phyloP scores from a whole-genome alignment of 2,888 invertebrate genomes.

The Leptopilina myrica region DNA sequence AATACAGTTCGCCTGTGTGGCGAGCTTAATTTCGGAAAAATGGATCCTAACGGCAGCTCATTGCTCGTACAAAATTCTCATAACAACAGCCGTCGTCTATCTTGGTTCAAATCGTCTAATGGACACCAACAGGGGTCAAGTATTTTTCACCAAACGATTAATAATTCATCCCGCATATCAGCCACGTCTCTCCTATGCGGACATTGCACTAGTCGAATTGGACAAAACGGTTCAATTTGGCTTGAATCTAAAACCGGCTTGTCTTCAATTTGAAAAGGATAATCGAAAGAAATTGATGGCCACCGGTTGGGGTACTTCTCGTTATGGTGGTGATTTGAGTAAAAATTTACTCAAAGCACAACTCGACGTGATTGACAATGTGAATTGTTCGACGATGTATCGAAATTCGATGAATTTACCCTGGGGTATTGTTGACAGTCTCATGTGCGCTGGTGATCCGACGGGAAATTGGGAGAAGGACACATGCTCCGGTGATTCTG shows the following conservation, averaged over 20 bases:
- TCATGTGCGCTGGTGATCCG: constrained; percentile 41
- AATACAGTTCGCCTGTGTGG: constrained; percentile 2
- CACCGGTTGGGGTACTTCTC: not conserved
- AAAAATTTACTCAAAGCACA: not conserved
- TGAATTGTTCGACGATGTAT: constrained; percentile 16
- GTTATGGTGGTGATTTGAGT: not conserved
- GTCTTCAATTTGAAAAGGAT: not conserved
- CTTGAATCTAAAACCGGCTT: constrained; percentile 16
- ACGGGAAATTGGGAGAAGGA: constrained; percentile 35
- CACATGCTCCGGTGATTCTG: constrained; percentile 40
- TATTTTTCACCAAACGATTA: not conserved
- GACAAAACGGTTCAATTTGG: not conserved
- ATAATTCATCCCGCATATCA: constrained; percentile 12
- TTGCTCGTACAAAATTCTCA: not conserved
- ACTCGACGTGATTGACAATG: constrained; percentile 26
- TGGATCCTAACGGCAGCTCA: constrained; percentile 21
- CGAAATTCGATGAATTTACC: constrained; percentile 6
- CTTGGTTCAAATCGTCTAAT: not conserved
- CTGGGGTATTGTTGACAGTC: constrained; percentile 30
- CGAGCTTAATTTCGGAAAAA: constrained; percentile 20
- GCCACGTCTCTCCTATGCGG: not conserved
- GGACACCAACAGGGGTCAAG: not conserved
- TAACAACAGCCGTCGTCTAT: not conserved
- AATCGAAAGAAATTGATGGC: not conserved
- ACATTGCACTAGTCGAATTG: constrained; percentile 36